These are phyloP conservation scores for Echinometra lucunter DNA, from an alignment of 53 echinoderm and acorn worm genomes.

Conservation along the genomic window DNA sequence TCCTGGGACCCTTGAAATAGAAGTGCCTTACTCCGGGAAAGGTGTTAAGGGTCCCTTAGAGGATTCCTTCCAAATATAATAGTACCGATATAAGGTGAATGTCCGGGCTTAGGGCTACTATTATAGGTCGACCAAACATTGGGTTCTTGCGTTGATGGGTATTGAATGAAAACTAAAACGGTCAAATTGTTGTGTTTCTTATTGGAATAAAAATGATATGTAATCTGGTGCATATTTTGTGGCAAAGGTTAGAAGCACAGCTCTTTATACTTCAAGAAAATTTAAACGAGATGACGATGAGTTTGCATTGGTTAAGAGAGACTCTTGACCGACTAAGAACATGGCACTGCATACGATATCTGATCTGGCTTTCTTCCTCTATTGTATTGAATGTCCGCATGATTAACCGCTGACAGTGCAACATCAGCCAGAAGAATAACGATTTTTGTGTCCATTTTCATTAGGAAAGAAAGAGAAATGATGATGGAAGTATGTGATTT, in stretches of 20 bases:
- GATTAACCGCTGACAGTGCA: background rate
- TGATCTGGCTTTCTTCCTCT: constrained; percentile 14
- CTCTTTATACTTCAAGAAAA: background rate
- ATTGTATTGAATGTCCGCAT: constrained; percentile 45
- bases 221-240: constrained; percentile 4
- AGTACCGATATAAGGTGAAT: constrained; percentile 1
- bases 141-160: background rate
- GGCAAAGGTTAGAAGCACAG: constrained; percentile 6
- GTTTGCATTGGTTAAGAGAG: constrained; percentile 22
- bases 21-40: constrained; percentile 14
- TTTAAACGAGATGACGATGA: background rate
- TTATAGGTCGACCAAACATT: constrained; percentile 24
- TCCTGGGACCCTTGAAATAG: constrained; percentile 1
- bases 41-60: constrained; percentile 52
- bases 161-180: background rate
- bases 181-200: background rate
- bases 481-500: constrained; percentile 50
- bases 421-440: constrained; percentile 28
- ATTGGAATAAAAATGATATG: background rate
- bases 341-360: constrained; percentile 47
- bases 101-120: background rate
- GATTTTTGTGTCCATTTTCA: constrained; percentile 58
- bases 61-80: constrained; percentile 17
- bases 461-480: background rate
- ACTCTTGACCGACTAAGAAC: constrained; percentile 48